Evolutionary conservation across 2,113 vertebrate species (phyloP).

Genomic region (Oophaga pumilio): DNA sequence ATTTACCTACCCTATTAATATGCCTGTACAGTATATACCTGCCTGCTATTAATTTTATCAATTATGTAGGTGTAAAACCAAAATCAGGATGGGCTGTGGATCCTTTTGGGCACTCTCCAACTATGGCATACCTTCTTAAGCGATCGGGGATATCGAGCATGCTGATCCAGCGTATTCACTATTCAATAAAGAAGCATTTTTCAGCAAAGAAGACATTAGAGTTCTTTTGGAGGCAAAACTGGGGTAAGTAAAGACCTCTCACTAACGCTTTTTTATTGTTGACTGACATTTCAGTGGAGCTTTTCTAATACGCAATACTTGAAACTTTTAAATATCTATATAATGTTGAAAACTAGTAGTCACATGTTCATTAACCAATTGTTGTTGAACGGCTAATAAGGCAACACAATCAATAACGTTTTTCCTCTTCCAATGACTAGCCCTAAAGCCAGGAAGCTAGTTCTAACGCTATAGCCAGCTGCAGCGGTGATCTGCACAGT

Average conservation of each 20-base stretch:
- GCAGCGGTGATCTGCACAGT: too few relatives aligned
- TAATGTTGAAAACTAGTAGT: too few relatives aligned
- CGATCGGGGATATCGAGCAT: conserved; percentile 83
- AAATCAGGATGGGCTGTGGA: conserved; percentile 85
- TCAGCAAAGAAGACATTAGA: conserved; percentile 79
- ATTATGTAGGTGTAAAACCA: conserved; percentile 82
- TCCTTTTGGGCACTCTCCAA: conserved; percentile 90
- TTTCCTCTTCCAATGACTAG: too few relatives aligned
- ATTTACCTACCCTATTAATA: too few relatives aligned
- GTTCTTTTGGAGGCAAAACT: conserved; percentile 93
- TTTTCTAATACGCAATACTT: not conserved
- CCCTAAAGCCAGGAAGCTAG: too few relatives aligned
- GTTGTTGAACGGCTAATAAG: too few relatives aligned
- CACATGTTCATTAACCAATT: too few relatives aligned
- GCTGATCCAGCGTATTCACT: conserved; percentile 91
- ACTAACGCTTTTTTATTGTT: not conserved
- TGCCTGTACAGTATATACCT: too few relatives aligned
- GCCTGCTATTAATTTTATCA: not conserved
- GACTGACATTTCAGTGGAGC: not conserved
- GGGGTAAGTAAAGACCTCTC: conserved; percentile 77
- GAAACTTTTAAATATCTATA: not conserved
- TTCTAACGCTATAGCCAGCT: too few relatives aligned
- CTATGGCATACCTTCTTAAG: conserved; percentile 90
- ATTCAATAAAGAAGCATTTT: conserved; percentile 89
- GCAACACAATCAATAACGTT: too few relatives aligned